phyloP scores from a whole-genome alignment of 2,797 vertebrate species.

The Apogon hyalosoma region DNA sequence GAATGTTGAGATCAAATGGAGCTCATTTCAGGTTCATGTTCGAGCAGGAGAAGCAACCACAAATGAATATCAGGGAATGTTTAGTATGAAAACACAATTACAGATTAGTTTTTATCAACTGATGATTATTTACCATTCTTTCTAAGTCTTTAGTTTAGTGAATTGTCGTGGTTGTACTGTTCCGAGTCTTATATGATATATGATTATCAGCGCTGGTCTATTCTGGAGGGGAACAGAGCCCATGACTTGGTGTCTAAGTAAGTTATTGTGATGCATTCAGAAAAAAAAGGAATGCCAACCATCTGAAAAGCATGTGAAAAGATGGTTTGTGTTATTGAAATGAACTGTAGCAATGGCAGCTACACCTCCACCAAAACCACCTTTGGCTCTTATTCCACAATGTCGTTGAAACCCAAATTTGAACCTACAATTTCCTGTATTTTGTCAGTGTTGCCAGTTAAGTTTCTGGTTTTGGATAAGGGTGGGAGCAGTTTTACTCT shows the following conservation, averaged over 20 bases:
- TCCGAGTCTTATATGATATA: conserved; percentile 37
- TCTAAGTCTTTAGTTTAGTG: conserved; percentile 14
- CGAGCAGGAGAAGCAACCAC: background rate
- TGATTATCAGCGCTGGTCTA: conserved; percentile 49
- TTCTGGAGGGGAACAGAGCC: conserved; percentile 36
- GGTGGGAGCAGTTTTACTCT: no score
- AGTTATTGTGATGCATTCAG: background rate
- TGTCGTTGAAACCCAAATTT: no score
- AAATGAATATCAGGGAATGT: background rate
- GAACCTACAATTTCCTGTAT: no score
- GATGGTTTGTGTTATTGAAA: background rate
- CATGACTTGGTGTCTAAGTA: conserved; percentile 2
- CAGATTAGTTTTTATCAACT: no score
- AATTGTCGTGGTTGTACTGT: conserved; percentile 60
- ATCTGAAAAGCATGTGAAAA: conserved; percentile 1
- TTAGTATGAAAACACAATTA: no score
- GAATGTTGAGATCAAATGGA: background rate
- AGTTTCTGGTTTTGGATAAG: no score
- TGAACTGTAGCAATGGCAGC: no score
- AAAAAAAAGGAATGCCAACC: background rate
- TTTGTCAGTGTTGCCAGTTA: no score
- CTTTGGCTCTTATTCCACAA: no score
- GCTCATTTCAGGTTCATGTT: background rate
- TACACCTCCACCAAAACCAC: no score
- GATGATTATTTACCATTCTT: background rate